Percentiles rank a stretch among this genome's conserved stretches.
Conservation (phyloP, 2,113 vertebrate species). For the Tachycineta bicolor region DNA sequence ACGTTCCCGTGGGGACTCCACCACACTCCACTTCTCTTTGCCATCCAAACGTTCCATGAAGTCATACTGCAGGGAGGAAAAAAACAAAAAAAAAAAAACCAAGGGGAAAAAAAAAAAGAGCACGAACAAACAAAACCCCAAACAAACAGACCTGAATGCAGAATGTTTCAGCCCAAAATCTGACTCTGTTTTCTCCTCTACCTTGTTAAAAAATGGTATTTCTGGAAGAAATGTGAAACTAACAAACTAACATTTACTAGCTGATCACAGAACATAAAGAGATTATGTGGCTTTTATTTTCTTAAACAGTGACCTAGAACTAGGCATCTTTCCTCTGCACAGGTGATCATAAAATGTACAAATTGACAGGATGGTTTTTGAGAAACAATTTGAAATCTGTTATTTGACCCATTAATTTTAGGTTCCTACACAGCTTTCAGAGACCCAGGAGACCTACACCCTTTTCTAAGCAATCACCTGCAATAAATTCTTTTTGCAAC, state of each 20-base stretch:
- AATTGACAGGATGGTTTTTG: neutral
- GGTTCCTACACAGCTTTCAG: neutral
- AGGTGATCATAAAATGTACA: neutral
- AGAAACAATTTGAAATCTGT: neutral
- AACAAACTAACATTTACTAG: neutral
- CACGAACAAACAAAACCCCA: neutral
- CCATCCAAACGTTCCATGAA: constrained; percentile 98
- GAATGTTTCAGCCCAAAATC: neutral
- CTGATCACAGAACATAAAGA: neutral
- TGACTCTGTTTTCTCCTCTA: neutral
- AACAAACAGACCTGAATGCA: neutral
- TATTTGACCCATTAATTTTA: neutral
- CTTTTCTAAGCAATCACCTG: neutral
- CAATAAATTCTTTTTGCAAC: neutral
- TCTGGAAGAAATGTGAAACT: neutral
- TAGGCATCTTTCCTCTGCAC: neutral
- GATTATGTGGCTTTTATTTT: neutral
- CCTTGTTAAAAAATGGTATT: neutral
- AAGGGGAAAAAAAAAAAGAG: neutral
- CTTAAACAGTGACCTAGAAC: neutral
- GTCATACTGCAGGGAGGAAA: constrained; percentile 82
- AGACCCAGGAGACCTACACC: neutral
- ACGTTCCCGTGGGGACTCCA: constrained; percentile 91
- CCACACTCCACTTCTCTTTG: constrained; percentile 98
- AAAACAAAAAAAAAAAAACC: neutral